Evolutionary conservation across 2,888 invertebrate genomes (phyloP), one percentile per base, ranked within the genome.

Genomic region (Anodontia alba): DNA sequence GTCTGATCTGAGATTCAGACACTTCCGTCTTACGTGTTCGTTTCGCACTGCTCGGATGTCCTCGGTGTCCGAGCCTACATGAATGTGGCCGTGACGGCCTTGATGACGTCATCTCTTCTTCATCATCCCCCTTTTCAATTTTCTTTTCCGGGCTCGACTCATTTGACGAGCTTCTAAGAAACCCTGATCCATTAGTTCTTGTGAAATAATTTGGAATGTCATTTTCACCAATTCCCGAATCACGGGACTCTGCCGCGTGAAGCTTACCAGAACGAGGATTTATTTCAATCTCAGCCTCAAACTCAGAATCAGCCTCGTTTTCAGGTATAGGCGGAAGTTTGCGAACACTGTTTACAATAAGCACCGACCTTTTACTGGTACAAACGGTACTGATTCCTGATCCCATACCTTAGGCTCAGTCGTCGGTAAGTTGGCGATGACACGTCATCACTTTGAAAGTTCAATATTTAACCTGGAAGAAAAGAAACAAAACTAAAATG

Each of bases 151-250:
- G 77, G 75, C 75, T 83, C 36, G 76, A 81, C 17, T 81, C 83
- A 38, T 31, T 31, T 17, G 79, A 76, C n/a, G 76, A 82, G 67
- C 66, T 84, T 71, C 67, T 76, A 46, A 74, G 76, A 72, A 68
- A 80, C 23, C 68, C 77, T 12, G 73, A 80, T 62, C 71, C 73
- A 68, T 74, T 82, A 62, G 36, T 54, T 66, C 66, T 83, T 49
- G 68, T 82, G 33, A 71, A 80, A 57, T 83, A 83, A 54, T 86
- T 83, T 15, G 86, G 87, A 66, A 89, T 80, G 54, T 89, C 89
- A 46, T 88, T 89, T 81, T 89, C 89, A 17, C 87, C 89, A 17
- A 89, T 89, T 1, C 89, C 89, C 31, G 89, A 89, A 69, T 89
- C 89, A 43, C 88, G 83, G 20, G 89, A 89, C 57, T 87, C 87